Conservation (phyloP, 2,113 vertebrate genomes). For the Labeo catla region DNA sequence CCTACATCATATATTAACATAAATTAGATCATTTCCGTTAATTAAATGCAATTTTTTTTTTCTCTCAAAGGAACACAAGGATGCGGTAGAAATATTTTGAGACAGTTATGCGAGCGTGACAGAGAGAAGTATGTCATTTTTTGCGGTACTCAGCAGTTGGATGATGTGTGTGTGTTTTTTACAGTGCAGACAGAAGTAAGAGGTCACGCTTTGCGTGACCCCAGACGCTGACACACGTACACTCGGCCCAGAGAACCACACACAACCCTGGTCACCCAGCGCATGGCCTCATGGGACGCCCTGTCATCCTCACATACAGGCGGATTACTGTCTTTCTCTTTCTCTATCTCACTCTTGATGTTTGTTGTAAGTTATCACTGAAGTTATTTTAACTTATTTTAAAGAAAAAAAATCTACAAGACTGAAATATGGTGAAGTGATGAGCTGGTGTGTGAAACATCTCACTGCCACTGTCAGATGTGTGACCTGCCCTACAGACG, state of each 20-base stretch:
- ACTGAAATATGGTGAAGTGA: background rate
- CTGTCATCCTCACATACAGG: constrained; percentile 48
- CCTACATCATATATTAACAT: background rate
- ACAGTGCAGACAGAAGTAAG: constrained; percentile 67
- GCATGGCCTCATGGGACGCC: constrained; percentile 67
- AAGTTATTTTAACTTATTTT: background rate
- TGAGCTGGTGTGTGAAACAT: background rate
- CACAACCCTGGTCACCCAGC: constrained; percentile 33
- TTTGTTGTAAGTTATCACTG: background rate
- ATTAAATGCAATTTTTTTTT: background rate
- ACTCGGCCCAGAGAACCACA: constrained; percentile 62
- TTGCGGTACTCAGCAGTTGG: constrained; percentile 64
- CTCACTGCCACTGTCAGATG: background rate
- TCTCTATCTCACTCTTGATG: constrained; percentile 8
- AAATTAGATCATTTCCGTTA: background rate
- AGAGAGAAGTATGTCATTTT: constrained; percentile 33
- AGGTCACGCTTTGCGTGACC: constrained; percentile 72
- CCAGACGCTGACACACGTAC: constrained; percentile 60
- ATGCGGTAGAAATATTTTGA: background rate
- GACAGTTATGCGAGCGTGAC: constrained; percentile 53
- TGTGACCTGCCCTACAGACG: background rate
- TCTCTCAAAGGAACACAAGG: background rate
- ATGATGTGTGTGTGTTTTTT: constrained; percentile 70
- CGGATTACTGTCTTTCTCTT: constrained; percentile 31
- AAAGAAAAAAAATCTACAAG: too few relatives aligned